Conservation (phyloP, 1,140 invertebrate genomes). For the Leptonema lineaticorne region DNA sequence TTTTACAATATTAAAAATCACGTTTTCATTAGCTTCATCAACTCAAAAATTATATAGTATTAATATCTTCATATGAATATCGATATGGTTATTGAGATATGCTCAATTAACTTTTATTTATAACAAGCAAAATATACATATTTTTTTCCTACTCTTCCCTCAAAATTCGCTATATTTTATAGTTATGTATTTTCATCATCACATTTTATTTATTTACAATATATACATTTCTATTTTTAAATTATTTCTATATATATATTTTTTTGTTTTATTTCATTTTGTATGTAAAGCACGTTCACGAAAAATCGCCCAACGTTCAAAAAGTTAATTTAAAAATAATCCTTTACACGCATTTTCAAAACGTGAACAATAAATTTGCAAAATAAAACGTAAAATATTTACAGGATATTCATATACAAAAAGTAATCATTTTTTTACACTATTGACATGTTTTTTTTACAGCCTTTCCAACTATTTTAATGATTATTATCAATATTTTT, state of each 20-base stretch:
- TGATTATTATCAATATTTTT: background rate
- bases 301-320: too few species aligned
- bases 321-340: too few species aligned
- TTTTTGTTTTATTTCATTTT: too few species aligned
- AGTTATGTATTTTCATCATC: conserved; percentile 3
- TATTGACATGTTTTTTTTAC: background rate
- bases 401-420: background rate
- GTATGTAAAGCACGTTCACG: too few species aligned
- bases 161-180: too few species aligned
- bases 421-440: background rate
- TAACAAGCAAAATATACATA: background rate
- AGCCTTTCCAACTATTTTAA: background rate
- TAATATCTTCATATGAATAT: background rate
- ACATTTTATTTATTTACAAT: conserved; percentile 8
- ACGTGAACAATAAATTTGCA: too few species aligned
- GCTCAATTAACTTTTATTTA: too few species aligned
- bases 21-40: too few species aligned
- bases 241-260: too few species aligned
- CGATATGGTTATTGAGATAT: conserved; percentile 5
- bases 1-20: too few species aligned
- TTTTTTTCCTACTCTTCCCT: background rate
- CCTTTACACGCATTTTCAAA: too few species aligned
- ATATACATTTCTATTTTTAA: conserved; percentile 1
- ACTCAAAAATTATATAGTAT: too few species aligned
- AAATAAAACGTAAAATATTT: background rate